Evolutionary conservation across 2,797 vertebrate genomes (phyloP).

Genomic region (Heteromormyrus szaboi): DNA sequence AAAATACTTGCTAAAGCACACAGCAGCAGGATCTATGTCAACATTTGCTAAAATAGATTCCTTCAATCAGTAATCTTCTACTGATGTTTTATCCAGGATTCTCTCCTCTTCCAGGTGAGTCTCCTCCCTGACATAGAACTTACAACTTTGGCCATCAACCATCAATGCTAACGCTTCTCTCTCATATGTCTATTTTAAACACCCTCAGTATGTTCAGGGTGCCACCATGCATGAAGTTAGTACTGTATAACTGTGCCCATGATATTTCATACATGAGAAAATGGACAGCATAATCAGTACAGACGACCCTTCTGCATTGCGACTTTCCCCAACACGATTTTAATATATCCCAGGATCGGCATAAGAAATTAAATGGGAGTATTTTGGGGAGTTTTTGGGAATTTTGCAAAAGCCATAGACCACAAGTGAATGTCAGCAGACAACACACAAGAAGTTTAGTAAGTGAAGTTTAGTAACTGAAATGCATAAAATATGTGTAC

Average conservation of each 20-base stretch:
- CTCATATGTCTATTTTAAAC: background rate
- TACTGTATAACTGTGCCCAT: background rate
- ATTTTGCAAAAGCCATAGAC: background rate
- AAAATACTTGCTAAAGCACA: background rate
- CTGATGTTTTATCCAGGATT: background rate
- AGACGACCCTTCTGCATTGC: background rate
- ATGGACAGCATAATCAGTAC: background rate
- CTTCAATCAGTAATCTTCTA: background rate
- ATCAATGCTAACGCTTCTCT: background rate
- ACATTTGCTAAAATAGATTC: background rate
- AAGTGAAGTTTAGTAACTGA: background rate
- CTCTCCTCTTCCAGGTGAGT: background rate
- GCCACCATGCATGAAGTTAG: background rate
- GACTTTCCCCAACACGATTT: background rate
- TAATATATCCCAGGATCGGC: background rate
- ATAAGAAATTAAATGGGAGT: background rate
- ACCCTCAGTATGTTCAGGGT: background rate
- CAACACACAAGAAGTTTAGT: background rate
- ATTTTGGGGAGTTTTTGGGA: background rate
- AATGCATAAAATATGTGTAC: background rate
- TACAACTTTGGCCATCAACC: background rate
- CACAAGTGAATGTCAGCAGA: background rate
- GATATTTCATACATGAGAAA: background rate
- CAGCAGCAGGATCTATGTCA: background rate
- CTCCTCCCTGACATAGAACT: background rate